Evolutionary conservation across 2,888 invertebrate species (phyloP).

Genomic region (Eurytoma adleriae): DNA sequence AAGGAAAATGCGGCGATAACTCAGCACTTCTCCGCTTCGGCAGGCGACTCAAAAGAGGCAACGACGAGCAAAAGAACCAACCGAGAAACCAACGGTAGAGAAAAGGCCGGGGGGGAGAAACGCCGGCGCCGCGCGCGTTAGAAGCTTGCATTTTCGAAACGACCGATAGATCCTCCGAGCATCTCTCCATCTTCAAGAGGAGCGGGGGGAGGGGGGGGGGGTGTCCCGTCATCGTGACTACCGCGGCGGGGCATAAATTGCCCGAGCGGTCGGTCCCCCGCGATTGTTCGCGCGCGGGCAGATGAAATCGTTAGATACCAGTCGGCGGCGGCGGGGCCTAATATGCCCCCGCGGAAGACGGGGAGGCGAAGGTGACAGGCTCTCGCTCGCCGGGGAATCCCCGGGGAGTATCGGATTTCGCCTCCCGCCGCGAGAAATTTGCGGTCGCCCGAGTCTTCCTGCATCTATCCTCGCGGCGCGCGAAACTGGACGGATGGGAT

Average conservation of each 20-base stretch:
- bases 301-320: constrained; percentile 38
- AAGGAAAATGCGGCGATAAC: constrained; percentile 66
- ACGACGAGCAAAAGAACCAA: not conserved
- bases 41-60: not conserved
- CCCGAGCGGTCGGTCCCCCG: not conserved
- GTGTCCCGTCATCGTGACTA: constrained; percentile 17
- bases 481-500: not conserved
- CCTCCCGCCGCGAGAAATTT: constrained; percentile 29
- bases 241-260: constrained; percentile 22
- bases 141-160: constrained; percentile 6
- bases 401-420: constrained; percentile 35
- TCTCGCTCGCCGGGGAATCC: not conserved
- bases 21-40: constrained; percentile 65
- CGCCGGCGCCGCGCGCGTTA: constrained; percentile 6
- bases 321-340: not conserved
- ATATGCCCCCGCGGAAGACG: not conserved
- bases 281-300: not conserved
- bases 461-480: not conserved
- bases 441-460: constrained; percentile 1
- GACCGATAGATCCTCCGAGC: not conserved
- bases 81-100: not conserved
- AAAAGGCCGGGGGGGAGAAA: not conserved
- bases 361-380: not conserved
- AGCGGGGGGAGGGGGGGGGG: not conserved
- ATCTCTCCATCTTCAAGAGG: too few relatives aligned